These are phyloP conservation scores for Thecocarcelia acutangulata DNA, from an alignment of 2,888 invertebrate species.

Conservation along the genomic window DNA sequence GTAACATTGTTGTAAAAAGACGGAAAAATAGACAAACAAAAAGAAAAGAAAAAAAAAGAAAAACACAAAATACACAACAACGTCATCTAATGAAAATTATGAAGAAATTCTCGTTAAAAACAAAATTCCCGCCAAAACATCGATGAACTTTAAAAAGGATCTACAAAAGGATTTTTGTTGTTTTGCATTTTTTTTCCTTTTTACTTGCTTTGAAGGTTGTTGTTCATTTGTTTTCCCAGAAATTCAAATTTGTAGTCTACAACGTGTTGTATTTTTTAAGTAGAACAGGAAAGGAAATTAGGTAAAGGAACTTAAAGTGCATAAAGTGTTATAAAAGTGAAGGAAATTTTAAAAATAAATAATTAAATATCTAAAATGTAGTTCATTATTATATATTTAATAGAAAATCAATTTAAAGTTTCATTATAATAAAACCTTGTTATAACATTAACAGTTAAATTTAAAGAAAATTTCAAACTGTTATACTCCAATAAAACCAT, in stretches of 20 bases:
- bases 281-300: background rate
- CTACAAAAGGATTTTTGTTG: slow-evolving; percentile 1
- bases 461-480: no score
- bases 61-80: slow-evolving; percentile 51
- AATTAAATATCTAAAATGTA: no score
- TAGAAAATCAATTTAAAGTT: no score
- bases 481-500: no score
- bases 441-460: no score
- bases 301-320: background rate
- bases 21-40: slow-evolving; percentile 8
- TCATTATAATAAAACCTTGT: no score
- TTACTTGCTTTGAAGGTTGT: background rate
- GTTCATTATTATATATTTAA: no score
- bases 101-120: slow-evolving; percentile 55
- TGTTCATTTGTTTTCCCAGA: slow-evolving; percentile 11
- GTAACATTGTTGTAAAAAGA: slow-evolving; percentile 54
- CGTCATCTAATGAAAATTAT: slow-evolving; percentile 66
- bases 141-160: slow-evolving; percentile 44
- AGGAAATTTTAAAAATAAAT: background rate
- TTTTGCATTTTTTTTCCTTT: slow-evolving; percentile 10
- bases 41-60: slow-evolving; percentile 15
- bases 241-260: slow-evolving; percentile 10
- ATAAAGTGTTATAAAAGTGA: background rate
- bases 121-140: slow-evolving; percentile 66
- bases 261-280: background rate